Evolutionary conservation across 1,140 invertebrate genomes (phyloP).

Genomic region (Coelopa frigida): DNA sequence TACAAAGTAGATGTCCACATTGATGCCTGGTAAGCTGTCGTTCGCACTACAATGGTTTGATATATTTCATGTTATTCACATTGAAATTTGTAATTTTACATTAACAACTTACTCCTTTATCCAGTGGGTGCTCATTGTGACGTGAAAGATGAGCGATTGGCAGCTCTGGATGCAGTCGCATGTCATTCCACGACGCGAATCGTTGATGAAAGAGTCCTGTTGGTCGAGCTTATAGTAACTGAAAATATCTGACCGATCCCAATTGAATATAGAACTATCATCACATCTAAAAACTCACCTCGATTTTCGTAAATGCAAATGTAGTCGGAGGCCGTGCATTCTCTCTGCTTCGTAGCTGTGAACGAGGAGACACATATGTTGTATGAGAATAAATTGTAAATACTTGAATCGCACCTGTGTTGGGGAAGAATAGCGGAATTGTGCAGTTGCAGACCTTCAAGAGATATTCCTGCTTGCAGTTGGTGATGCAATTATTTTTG

Average conservation of each 20-base stretch:
- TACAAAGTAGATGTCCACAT: constrained; percentile 23
- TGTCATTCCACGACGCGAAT: constrained; percentile 19
- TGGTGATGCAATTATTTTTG: constrained; percentile 21
- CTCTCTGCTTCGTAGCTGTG: too few species aligned
- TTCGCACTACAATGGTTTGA: not conserved
- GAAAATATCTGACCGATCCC: constrained; percentile 20
- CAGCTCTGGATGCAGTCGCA: constrained; percentile 29
- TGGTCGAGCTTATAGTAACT: constrained; percentile 21
- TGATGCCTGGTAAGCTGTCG: constrained; percentile 12
- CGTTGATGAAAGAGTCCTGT: constrained; percentile 28
- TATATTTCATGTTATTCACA: too few species aligned
- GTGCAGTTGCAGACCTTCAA: constrained; percentile 24
- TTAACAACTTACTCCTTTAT: constrained; percentile 5
- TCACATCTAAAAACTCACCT: not conserved
- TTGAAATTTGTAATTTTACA: too few species aligned
- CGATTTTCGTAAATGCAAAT: constrained; percentile 20
- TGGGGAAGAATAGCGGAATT: constrained; percentile 18
- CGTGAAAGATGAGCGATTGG: constrained; percentile 16
- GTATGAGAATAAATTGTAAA: not conserved
- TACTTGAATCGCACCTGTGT: not conserved
- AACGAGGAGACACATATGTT: too few species aligned
- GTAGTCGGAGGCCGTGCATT: constrained; percentile 24
- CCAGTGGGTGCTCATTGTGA: constrained; percentile 23
- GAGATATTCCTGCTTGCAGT: constrained; percentile 24
- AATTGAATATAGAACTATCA: not conserved